Percentiles rank a stretch among this genome's conserved stretches.
phyloP scores from a whole-genome alignment of 2,113 vertebrate genomes.

The Procavia capensis region DNA sequence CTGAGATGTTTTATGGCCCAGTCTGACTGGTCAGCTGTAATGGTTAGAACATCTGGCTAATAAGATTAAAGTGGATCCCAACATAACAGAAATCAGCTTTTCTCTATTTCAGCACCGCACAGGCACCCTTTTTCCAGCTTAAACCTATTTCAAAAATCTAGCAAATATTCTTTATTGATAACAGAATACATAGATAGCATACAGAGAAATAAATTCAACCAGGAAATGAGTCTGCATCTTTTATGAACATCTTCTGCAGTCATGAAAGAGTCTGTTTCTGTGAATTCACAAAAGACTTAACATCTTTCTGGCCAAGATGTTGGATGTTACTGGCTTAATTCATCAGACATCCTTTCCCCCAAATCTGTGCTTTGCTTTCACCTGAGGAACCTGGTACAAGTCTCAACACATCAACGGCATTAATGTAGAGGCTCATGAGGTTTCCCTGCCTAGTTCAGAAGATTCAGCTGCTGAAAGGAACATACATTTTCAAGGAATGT shows the following conservation, averaged over 20 bases:
- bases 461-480: slow-evolving; percentile 39
- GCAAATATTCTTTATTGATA: slow-evolving; percentile 47
- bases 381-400: slow-evolving; percentile 46
- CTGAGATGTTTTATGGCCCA: not conserved
- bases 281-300: slow-evolving; percentile 37
- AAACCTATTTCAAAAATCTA: slow-evolving; percentile 1
- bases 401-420: slow-evolving; percentile 37
- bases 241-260: slow-evolving; percentile 45
- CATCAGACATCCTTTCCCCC: not conserved
- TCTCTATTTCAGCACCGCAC: not conserved
- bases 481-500: slow-evolving; percentile 28
- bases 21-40: slow-evolving; percentile 9
- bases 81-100: slow-evolving; percentile 50
- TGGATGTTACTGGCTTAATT: slow-evolving; percentile 52
- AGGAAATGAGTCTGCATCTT: not conserved
- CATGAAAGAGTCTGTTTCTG: slow-evolving; percentile 31
- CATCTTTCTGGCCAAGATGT: slow-evolving; percentile 50
- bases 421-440: not conserved
- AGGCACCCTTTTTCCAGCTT: not conserved
- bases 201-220: slow-evolving; percentile 22
- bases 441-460: slow-evolving; percentile 26
- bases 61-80: slow-evolving; percentile 48
- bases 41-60: slow-evolving; percentile 74
- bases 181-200: not conserved
- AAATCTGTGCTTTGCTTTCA: slow-evolving; percentile 47